Percentiles rank a stretch among this genome's conserved stretches.
phyloP scores from a whole-genome alignment of 1,140 invertebrate species.

The Spodoptera frugiperda region DNA sequence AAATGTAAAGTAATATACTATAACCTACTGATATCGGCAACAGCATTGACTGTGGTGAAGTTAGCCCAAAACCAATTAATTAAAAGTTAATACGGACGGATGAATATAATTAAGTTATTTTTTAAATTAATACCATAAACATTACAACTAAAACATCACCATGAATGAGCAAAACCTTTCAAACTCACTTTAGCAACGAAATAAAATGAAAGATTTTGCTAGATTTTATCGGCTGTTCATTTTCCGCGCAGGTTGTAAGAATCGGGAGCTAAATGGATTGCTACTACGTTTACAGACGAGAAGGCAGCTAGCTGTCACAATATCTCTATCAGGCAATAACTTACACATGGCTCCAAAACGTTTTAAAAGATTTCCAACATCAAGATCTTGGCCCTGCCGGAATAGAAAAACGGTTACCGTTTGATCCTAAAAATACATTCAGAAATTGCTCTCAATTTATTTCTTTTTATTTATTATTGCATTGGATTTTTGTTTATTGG shows the following conservation, averaged over 20 bases:
- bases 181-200: neutral
- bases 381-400: neutral
- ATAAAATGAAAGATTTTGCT: conserved; percentile 20
- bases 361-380: conserved; percentile 36
- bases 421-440: conserved; percentile 10
- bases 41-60: too few species aligned
- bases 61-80: too few species aligned
- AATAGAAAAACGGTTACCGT: conserved; percentile 16
- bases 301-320: conserved; percentile 35
- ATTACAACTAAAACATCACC: neutral
- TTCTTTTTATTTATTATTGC: neutral
- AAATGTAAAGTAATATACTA: too few species aligned
- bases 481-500: neutral
- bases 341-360: conserved; percentile 35
- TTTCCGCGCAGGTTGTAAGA: conserved; percentile 32
- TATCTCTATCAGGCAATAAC: conserved; percentile 29
- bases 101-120: too few species aligned
- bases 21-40: too few species aligned
- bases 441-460: conserved; percentile 12
- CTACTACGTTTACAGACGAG: conserved; percentile 29
- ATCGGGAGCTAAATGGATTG: conserved; percentile 33
- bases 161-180: neutral
- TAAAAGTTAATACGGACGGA: too few species aligned
- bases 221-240: conserved; percentile 28
- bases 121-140: too few species aligned